Evolutionary conservation across 1,140 invertebrate species (phyloP), one percentile per base, ranked within the genome.

Genomic region (Caenorhabditis briggsae): DNA sequence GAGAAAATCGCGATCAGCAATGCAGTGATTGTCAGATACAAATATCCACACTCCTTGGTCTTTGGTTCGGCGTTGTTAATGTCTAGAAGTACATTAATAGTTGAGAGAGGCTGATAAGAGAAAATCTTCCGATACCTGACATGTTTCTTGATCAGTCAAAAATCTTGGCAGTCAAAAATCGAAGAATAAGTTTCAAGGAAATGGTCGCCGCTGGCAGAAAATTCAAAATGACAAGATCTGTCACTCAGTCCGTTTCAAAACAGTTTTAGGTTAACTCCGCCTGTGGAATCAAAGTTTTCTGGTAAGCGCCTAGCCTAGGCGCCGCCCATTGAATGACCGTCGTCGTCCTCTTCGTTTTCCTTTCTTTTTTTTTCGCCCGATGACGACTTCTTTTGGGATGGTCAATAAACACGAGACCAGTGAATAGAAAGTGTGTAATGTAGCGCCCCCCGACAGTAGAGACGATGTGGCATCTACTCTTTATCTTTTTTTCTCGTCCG

Each of bases 241-340:
- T 78, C 70, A 70, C 33, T 70, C 16, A 11, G 9, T 53, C 16
- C 33, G 33, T 70, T 41, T 70, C 64, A 78, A 78, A 78, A 78
- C 50, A 41, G 70, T 78, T 78, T 20, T 78, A 78, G 70, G 70
- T 78, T 78, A 78, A 78, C 70, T 78, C 70, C 70, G 70, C 70
- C 70, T 78, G 70, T 78, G 46, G 53, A 78, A 50, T 78, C 43
- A 78, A 78, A 53, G 70, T 78, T 78, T 78, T 78, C 70, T 78
- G 70, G 46, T 78, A 50, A 46, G 43, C 20, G 20, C 16, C 16
- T 14, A n/a, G 20, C 7, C 18, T 20, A 23, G 70, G 23, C 70
- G 46, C 46, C 46, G 70, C 46, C 70, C 70, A 50, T 23, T 50
- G 33, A 50, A 50, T 50, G 46, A 50, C 70, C 70, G 70, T 20